phyloP scores from a whole-genome alignment of 2,797 vertebrate species.

The Capromys pilorides region DNA sequence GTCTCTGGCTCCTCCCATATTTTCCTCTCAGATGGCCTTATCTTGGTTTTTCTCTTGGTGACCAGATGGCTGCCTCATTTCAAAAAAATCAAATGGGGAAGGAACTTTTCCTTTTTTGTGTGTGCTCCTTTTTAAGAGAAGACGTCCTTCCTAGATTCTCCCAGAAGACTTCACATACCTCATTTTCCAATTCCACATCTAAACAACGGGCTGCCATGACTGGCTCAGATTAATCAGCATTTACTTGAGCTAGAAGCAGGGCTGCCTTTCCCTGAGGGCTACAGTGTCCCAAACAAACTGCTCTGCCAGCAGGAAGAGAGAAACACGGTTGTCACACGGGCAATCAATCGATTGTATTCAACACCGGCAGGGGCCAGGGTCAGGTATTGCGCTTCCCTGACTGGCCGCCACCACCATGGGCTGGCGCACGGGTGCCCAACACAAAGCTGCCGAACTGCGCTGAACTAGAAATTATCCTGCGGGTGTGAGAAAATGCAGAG shows the following conservation, averaged over 20 bases:
- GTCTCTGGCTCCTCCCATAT: background rate
- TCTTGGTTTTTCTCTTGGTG: background rate
- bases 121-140: background rate
- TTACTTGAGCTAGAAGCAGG: background rate
- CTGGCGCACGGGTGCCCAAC: constrained; percentile 24
- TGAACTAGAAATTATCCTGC: constrained; percentile 70
- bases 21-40: background rate
- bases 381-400: background rate
- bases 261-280: background rate
- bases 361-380: background rate
- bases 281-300: background rate
- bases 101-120: background rate
- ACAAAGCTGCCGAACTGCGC: constrained; percentile 50
- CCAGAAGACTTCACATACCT: background rate
- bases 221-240: background rate
- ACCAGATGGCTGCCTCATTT: background rate
- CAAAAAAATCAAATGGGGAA: background rate
- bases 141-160: background rate
- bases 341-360: background rate
- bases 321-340: background rate
- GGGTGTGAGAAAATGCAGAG: constrained; percentile 64
- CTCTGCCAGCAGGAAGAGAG: background rate
- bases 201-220: background rate
- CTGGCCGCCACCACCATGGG: constrained; percentile 19
- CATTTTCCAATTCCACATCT: background rate